Base-by-base conservation (phyloP, 2,113 vertebrate genomes). In the Labeo catla region DNA sequence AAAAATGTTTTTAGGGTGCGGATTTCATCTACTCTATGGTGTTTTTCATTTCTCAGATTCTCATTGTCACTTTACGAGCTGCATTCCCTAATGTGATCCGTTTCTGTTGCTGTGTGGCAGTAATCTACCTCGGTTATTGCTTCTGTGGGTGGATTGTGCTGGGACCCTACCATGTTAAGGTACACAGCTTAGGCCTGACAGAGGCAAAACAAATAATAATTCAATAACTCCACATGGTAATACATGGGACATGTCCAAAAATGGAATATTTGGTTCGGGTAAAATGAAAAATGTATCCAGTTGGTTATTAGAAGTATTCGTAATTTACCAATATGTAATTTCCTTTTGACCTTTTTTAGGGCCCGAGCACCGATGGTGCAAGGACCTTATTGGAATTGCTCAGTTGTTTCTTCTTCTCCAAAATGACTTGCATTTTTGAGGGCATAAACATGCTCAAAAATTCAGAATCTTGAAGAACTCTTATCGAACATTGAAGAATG, bases 111-210 rank as follows among this genome's bases (percentile, higher is more conserved):
- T 99, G 98, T 0, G 97, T 97, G 57, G 97, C 97, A 0, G 97
- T 97, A 83, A 99, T 99, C 91, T 99, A 99, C 88, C 89, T 99
- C 90, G 98, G 98, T 72, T 99, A 98, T 88, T 99, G 98, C 91
- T 99, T 99, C 95, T 99, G 98, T 0, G 98, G 98, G n/a, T 99
- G 98, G 98, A 98, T 99, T 0, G 98, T 99, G 7, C 77, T 99
- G 80, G 98, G 98, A 4, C 98, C 98, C 0, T 98, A 99, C 88
- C 98, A 99, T 0, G 95, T 96, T 84, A 99, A 99, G 96, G 98
- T 99, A 86, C 10, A 4, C 0, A 34, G 16, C 23, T 23, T 36
- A 65, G 23, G 36, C 3, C 3, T 4, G 8, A 28, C 28, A 28
- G 28, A 39, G 39, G 39, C 39, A 3, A 39, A 39, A 2, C 39